Base-by-base conservation (phyloP, 1,140 invertebrate species). In the Philotrypesis tridentata region DNA sequence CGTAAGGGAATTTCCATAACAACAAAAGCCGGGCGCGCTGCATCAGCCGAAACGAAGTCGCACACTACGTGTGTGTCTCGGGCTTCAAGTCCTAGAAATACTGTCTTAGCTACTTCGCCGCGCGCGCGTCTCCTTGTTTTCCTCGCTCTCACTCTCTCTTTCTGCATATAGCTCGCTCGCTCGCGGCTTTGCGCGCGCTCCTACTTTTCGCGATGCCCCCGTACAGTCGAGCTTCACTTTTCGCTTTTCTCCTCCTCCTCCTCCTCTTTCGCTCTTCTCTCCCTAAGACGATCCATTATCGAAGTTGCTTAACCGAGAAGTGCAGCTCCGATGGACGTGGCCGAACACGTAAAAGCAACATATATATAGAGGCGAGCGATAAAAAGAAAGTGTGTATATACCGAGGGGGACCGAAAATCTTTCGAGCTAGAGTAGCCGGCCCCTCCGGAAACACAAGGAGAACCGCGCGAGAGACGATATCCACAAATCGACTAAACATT, bases 1-100 rank as follows among this genome's bases (percentile, higher is more conserved):
- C 67, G 31, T 31, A 29, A 29, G 21, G 43, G 71, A 73, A 73
- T 73, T 73, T 73, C 40, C 71, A 73, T 73, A 60, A 73, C 71
- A 73, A 73, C 71, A 73, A 73, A 48, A 48, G 14, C 12, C n/a
- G n/a, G 2, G 14, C 48, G 8, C 37, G 9, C 12, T 43, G 12
- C 40, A 9, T 9, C 40, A 12, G 7, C 23, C 33, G n/a, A 23
- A 27, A 72, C 17, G 29, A 73, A 73, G 71, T 73, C 43, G n/a
- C 33, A 9, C n/a, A n/a, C n/a, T n/a, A n/a, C n/a, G n/a, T n/a
- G n/a, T n/a, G 17, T 7, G 71, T 55, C 40, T 14, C 14, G 40
- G 17, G 67, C 27, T n/a, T 73, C 11, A 55, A 73, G 71, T 27
- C 25, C 23, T 43, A 73, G 43, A 73, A 73, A 73, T 73, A 73